Conservation (phyloP, 2,113 vertebrate species). For the Noturus placidus region DNA sequence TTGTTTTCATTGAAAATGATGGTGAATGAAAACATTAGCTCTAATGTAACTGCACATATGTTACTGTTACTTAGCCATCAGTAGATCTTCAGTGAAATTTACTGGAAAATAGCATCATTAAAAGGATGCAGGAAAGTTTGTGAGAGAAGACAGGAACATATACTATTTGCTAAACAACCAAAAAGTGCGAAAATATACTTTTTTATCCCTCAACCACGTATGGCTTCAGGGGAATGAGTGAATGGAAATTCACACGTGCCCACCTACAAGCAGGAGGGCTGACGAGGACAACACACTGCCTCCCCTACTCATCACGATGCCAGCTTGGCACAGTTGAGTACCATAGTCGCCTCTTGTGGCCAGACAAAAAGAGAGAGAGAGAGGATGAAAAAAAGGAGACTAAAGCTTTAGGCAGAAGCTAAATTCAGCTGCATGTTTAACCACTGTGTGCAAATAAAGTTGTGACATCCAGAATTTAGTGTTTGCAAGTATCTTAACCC, state of each 20-base stretch:
- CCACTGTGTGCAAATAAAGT: conserved; percentile 40
- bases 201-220: neutral
- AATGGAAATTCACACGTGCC: conserved; percentile 29
- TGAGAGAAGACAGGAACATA: neutral
- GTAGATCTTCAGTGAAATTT: neutral
- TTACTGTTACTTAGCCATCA: neutral
- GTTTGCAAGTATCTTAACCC: conserved; percentile 43
- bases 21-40: neutral
- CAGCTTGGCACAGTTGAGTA: conserved; percentile 40
- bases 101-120: neutral
- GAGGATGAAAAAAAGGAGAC: conserved; percentile 9
- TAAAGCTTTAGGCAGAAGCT: conserved; percentile 42
- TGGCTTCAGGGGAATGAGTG: neutral
- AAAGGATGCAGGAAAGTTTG: neutral
- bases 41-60: neutral
- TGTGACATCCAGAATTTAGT: conserved; percentile 46
- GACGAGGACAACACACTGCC: conserved; percentile 20
- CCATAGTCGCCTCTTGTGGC: conserved; percentile 29
- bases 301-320: conserved; percentile 39
- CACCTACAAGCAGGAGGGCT: conserved; percentile 28
- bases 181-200: neutral
- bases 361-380: conserved; percentile 30
- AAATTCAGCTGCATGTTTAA: conserved; percentile 42
- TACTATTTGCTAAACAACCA: neutral
- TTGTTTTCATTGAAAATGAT: neutral